Evolutionary conservation across 1,140 invertebrate species (phyloP).

Genomic region (Drosophila nasuta): DNA sequence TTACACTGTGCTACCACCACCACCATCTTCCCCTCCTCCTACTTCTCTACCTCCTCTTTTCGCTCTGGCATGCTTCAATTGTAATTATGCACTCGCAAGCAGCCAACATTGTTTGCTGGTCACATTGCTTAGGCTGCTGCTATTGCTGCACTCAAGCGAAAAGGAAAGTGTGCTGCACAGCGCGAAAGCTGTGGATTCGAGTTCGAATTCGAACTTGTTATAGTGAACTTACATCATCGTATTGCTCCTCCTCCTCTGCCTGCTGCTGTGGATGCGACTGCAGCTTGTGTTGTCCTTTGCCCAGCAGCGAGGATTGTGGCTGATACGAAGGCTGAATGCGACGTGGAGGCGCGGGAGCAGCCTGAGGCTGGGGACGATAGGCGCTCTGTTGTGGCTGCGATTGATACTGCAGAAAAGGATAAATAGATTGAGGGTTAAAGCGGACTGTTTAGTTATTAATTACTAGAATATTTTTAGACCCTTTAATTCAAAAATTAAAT

Average conservation of each 20-base stretch:
- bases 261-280: slow-evolving; percentile 49
- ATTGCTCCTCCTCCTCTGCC: slow-evolving; percentile 77
- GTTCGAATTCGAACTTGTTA: slow-evolving; percentile 45
- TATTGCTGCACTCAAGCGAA: slow-evolving; percentile 60
- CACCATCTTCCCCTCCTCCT: neutral
- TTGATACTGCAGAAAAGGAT: slow-evolving; percentile 61
- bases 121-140: slow-evolving; percentile 19
- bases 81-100: slow-evolving; percentile 67
- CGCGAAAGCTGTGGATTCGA: slow-evolving; percentile 50
- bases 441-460: no score
- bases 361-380: slow-evolving; percentile 68
- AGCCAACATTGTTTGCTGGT: slow-evolving; percentile 47
- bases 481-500: no score
- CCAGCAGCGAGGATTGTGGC: slow-evolving; percentile 42
- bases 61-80: slow-evolving; percentile 65
- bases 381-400: slow-evolving; percentile 71
- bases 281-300: slow-evolving; percentile 72
- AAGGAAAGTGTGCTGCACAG: slow-evolving; percentile 60
- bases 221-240: slow-evolving; percentile 82
- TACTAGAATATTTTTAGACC: no score
- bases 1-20: neutral
- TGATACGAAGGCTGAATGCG: slow-evolving; percentile 66
- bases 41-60: neutral
- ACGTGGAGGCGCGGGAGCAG: slow-evolving; percentile 62
- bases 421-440: no score